Base-by-base conservation (phyloP, 1,140 invertebrate genomes). In the Araneus ventricosus region DNA sequence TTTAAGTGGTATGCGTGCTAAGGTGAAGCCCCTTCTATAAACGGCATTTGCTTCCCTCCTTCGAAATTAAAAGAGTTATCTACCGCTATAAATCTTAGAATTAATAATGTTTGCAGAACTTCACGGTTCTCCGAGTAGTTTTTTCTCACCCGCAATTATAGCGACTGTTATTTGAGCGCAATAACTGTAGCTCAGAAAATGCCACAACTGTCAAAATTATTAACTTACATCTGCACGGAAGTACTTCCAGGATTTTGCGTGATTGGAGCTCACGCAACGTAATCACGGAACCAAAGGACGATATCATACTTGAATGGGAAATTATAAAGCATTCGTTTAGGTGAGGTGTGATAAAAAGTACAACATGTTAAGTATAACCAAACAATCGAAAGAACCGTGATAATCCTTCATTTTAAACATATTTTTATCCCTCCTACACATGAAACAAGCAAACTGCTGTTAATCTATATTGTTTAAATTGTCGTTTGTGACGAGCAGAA, bases 61-160 rank as follows among this genome's bases (percentile, higher is more conserved):
- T 10, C 70, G 3, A 79, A 79, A 79, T 34, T 79, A 45, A 84
- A 52, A 84, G n/a, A 84, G 41, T 84, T 84, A 27, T 37, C 39
- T n/a, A 1, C 37, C 37, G 45, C 57, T 27, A 87, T 87, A 87
- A 87, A 87, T 87, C 85, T 37, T 39, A 14, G 57, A 63, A 87
- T 87, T 87, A 87, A 87, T 87, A 87, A 87, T 87, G 85, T 87
- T 87, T 87, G 30, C 85, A 87, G 41, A 87, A 39, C 85, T 87
- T 24, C 41, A 61, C 57, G 20, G 41, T 22, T 63, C 24, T 14
- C 59, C 41, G 7, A 45, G 80, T 39, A 37, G n/a, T 84, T 84
- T 84, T 84, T 84, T 52, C 80, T 45, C 59, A 59, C 59, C 85
- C 41, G n/a, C 85, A 87, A 87, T 87, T 87, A 87, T 30, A 34